phyloP scores from a whole-genome alignment of 1,140 invertebrate genomes.

The Anthonomus grandis region DNA sequence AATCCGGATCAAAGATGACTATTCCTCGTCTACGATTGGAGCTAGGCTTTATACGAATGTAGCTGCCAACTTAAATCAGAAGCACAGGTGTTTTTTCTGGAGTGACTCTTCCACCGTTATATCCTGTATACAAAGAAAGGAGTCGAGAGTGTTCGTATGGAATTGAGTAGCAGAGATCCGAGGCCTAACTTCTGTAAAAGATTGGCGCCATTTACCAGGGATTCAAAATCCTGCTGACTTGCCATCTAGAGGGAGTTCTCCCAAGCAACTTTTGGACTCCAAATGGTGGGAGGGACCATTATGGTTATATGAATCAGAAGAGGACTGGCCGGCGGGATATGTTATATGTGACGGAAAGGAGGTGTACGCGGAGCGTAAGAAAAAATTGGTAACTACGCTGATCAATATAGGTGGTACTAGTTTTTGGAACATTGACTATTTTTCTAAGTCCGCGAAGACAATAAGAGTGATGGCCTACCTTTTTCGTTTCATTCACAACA shows the following conservation, averaged over 20 bases:
- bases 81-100: too few relatives aligned
- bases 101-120: too few relatives aligned
- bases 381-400: slow-evolving; percentile 3
- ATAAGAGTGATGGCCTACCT: slow-evolving; percentile 37
- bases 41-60: background rate
- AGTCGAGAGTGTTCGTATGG: too few relatives aligned
- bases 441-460: slow-evolving; percentile 35
- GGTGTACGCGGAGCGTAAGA: slow-evolving; percentile 25
- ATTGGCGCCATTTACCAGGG: too few relatives aligned
- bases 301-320: slow-evolving; percentile 10
- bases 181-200: too few relatives aligned
- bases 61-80: slow-evolving; percentile 5
- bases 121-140: too few relatives aligned
- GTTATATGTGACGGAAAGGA: slow-evolving; percentile 17
- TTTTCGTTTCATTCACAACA: slow-evolving; percentile 29
- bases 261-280: slow-evolving; percentile 39
- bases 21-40: too few relatives aligned
- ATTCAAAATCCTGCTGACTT: slow-evolving; percentile 48
- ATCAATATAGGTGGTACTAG: background rate
- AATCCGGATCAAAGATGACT: too few relatives aligned
- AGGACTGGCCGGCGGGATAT: slow-evolving; percentile 2
- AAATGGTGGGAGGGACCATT: slow-evolving; percentile 48
- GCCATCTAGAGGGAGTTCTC: slow-evolving; percentile 45
- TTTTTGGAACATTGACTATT: slow-evolving; percentile 13
- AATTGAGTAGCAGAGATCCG: too few relatives aligned